Evolutionary conservation across 2,888 invertebrate species (phyloP), one percentile per base, ranked within the genome.

Genomic region (Conchocele bisecta): DNA sequence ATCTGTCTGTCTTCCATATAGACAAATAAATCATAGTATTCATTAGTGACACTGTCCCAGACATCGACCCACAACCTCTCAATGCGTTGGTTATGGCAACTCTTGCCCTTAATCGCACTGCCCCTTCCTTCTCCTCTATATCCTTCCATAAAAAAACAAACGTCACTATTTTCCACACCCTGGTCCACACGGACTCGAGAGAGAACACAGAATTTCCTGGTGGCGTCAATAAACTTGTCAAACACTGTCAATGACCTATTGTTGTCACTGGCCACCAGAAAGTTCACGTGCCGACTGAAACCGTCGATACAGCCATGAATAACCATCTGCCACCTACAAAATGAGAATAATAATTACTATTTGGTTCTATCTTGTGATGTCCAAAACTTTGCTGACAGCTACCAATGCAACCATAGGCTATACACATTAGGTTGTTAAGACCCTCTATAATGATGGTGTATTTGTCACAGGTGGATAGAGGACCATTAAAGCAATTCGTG

Each of bases 241-340:
- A 63, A 35, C 11, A 76, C 67, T 7, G 73, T 70, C 11, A 15
- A 33, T 20, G 67, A 20, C 28, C 37, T 41, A 41, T 78, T 78
- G 54, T 72, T 59, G 4, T 58, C 41, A n/a, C 59, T 20, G 24
- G 39, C 29, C 20, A 64, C 39, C 29, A 79, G 53, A 35, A 44
- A 74, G 13, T 24, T 31, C 28, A 46, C 20, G 17, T 60, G 17
- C 24, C 74, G 35, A 15, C 42, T 51, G 41, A 26, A 74, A 9
- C 74, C 74, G 37, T 69, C 74, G 48, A 74, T 69, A 15, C 64
- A 65, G 15, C 74, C 69, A 61, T 68, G 69, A n/a, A 74, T 65
- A 15, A 74, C 68, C 20, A 74, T 44, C 22, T 60, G 61, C 66
- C 66, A 64, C 22, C 69, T 69, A n/a, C n/a, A n/a, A n/a, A n/a